A percentile compares a stretch with the other conserved stretches of the same genome.
phyloP scores from a whole-genome alignment of 2,113 vertebrate species.

The Tiliqua scincoides region DNA sequence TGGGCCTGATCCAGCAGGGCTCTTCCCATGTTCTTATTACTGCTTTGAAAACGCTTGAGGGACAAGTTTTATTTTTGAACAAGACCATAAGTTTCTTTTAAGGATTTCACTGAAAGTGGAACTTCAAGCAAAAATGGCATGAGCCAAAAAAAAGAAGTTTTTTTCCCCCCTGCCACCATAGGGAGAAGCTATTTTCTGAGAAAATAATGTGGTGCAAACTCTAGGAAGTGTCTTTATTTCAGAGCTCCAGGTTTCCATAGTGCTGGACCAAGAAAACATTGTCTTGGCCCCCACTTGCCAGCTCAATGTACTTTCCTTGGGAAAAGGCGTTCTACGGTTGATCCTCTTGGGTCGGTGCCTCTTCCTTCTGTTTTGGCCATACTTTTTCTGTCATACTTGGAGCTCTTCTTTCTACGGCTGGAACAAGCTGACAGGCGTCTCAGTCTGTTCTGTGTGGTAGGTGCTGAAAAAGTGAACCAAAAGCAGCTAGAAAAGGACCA shows the following conservation, averaged over 20 bases:
- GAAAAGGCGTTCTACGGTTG: background rate
- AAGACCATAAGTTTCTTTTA: background rate
- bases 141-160: background rate
- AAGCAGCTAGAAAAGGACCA: too few species aligned
- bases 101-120: background rate
- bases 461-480: background rate
- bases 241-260: slow-evolving; percentile 12
- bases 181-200: background rate
- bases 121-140: background rate
- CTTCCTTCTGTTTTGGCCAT: background rate
- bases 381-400: background rate
- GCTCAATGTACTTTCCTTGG: background rate
- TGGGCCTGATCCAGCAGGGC: too few species aligned
- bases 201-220: background rate
- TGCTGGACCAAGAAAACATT: background rate
- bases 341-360: background rate
- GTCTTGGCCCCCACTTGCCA: slow-evolving; percentile 22
- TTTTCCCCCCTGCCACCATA: background rate
- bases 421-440: background rate
- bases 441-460: accelerated
- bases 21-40: too few species aligned
- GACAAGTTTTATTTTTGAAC: background rate
- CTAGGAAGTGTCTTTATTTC: background rate
- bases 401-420: background rate
- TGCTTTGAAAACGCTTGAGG: background rate